phyloP scores from a whole-genome alignment of 1,140 invertebrate species.

The Dendroctonus valens region DNA sequence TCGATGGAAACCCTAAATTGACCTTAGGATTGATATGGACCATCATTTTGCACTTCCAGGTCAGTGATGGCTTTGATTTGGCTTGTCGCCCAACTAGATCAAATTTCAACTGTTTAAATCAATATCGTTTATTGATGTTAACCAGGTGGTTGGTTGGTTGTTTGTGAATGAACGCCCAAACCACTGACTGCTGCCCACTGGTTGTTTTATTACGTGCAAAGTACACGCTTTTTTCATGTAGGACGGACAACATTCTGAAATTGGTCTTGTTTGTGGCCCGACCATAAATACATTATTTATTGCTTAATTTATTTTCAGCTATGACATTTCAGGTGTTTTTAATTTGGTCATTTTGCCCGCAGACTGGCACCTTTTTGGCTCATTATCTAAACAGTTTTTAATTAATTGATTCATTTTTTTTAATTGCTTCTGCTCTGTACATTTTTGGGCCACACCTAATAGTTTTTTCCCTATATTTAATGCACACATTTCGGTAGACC shows the following conservation, averaged over 20 bases:
- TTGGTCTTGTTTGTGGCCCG: constrained; percentile 28
- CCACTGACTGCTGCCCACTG: constrained; percentile 24
- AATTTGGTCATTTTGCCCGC: not conserved
- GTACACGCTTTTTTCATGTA: constrained; percentile 13
- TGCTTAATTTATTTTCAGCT: constrained; percentile 4
- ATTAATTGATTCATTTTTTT: no score
- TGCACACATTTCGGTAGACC: constrained; percentile 1
- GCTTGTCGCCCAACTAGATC: not conserved
- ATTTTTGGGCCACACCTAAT: no score
- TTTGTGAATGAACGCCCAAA: constrained; percentile 20
- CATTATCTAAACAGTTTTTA: no score
- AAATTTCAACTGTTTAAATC: not conserved
- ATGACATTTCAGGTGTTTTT: constrained; percentile 8
- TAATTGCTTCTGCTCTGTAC: no score
- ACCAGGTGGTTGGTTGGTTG: constrained; percentile 6
- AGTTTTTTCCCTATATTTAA: constrained; percentile 6
- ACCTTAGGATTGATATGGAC: constrained; percentile 99
- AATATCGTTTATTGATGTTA: not conserved
- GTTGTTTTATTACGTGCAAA: constrained; percentile 5
- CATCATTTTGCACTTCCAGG: constrained; percentile 98
- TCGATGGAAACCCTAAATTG: constrained; percentile 99
- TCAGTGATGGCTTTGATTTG: constrained; percentile 55
- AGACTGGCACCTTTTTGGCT: no score
- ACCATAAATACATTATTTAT: not conserved
- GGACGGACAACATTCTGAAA: constrained; percentile 22